These are phyloP conservation scores for Tachycineta bicolor DNA, from an alignment of 2,113 vertebrate species.

Conservation along the genomic window DNA sequence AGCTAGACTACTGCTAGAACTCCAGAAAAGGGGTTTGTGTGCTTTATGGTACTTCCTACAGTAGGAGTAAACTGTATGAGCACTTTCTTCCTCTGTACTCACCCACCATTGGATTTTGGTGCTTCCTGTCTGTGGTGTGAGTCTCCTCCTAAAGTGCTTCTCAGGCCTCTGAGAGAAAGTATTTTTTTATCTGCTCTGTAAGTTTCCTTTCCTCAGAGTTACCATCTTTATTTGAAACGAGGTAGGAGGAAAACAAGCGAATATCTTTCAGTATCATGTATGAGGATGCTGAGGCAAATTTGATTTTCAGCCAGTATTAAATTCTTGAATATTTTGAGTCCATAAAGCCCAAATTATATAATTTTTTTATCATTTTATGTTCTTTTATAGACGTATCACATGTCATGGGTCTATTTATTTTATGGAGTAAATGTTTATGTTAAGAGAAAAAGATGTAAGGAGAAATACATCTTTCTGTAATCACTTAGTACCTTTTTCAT, in stretches of 20 bases:
- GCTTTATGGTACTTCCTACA: not conserved
- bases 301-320: not conserved
- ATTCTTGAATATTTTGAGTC: not conserved
- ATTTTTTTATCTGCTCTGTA: not conserved
- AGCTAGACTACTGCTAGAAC: not conserved
- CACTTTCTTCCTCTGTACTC: not conserved
- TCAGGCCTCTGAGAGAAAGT: not conserved
- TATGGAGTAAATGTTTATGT: not conserved
- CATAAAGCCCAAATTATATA: not conserved
- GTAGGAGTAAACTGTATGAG: not conserved
- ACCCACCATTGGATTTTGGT: rapidly evolving
- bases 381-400: not conserved
- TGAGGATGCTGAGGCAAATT: not conserved
- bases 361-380: not conserved
- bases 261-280: not conserved
- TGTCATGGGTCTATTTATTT: not conserved
- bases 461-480: not conserved
- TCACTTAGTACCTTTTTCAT: not conserved
- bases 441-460: not conserved
- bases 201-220: not conserved
- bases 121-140: not conserved
- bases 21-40: not conserved
- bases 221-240: not conserved
- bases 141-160: not conserved
- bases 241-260: not conserved